A percentile compares a stretch with the other conserved stretches of the same genome.
Evolutionary conservation across 1,140 invertebrate genomes (phyloP).

Genomic region (Vanessa atalanta): DNA sequence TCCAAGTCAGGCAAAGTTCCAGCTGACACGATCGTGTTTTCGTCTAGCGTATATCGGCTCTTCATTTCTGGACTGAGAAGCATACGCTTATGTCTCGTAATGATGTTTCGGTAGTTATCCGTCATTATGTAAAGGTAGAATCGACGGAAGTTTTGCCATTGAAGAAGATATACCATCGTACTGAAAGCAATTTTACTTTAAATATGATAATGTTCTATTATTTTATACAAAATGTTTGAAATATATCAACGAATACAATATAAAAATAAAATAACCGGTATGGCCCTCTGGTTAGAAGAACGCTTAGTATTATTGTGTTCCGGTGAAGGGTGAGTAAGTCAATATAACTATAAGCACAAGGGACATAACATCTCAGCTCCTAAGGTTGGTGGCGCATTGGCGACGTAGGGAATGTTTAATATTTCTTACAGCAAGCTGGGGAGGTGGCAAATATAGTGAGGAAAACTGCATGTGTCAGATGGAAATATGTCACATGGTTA

Average conservation of each 20-base stretch:
- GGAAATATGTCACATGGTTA: no score
- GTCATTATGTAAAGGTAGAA: conserved; percentile 96
- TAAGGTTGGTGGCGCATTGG: no score
- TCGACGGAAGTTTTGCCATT: conserved; percentile 93
- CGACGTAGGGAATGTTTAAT: no score
- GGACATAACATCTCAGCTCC: no score
- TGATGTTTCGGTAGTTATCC: conserved; percentile 92
- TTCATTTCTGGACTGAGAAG: conserved; percentile 89
- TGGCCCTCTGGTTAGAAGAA: no score
- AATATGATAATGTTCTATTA: not conserved
- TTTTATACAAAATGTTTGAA: not conserved
- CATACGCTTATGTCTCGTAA: conserved; percentile 88
- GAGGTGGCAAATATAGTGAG: no score
- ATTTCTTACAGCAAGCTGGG: no score
- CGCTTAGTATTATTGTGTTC: no score
- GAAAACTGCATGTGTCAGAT: no score
- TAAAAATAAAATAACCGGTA: not conserved
- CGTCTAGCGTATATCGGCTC: conserved; percentile 85
- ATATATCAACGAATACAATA: not conserved
- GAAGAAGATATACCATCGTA: conserved; percentile 88
- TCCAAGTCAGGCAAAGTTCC: conserved; percentile 93
- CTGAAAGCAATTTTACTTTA: conserved; percentile 74
- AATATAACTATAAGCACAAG: no score
- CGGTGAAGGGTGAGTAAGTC: no score
- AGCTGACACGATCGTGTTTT: conserved; percentile 90